These are phyloP conservation scores for Rhingia rostrata DNA, from an alignment of 2,888 invertebrate species.

Conservation along the genomic window DNA sequence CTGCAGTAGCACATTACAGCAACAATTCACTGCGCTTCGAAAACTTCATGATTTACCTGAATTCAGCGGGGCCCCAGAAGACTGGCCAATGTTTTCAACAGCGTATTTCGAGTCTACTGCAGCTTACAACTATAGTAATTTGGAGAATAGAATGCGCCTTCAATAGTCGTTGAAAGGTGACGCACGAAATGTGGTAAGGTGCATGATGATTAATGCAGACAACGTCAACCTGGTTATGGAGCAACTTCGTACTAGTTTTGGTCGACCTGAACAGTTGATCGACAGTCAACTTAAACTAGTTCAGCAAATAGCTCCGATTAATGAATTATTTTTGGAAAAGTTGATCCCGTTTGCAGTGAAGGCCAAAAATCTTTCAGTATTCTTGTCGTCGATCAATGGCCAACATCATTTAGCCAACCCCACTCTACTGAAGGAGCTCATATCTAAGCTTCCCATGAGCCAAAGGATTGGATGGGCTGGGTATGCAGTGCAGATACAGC, in stretches of 20 bases:
- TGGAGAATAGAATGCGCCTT: conserved; percentile 65
- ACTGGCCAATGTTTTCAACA: conserved; percentile 70
- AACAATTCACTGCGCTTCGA: conserved; percentile 14
- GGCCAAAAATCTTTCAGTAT: too few relatives aligned
- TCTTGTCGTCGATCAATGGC: too few relatives aligned
- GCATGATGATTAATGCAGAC: conserved; percentile 54
- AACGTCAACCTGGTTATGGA: conserved; percentile 56
- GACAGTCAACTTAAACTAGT: conserved; percentile 37
- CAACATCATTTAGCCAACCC: too few relatives aligned
- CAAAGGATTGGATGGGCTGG: too few relatives aligned
- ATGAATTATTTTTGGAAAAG: conserved; percentile 39
- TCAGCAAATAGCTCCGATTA: too few relatives aligned
- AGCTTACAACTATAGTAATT: conserved; percentile 56
- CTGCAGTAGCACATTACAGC: conserved; percentile 14
- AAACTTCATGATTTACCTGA: conserved; percentile 59
- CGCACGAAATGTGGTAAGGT: conserved; percentile 38
- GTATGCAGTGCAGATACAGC: too few relatives aligned
- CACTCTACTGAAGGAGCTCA: too few relatives aligned
- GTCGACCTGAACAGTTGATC: conserved; percentile 60
- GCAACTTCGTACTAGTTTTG: conserved; percentile 48
- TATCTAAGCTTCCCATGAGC: too few relatives aligned
- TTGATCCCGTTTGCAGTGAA: too few relatives aligned
- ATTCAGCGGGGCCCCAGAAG: conserved; percentile 61
- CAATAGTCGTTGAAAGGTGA: conserved; percentile 50
- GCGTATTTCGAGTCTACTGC: conserved; percentile 64